Conservation (phyloP, 2,113 vertebrate genomes). For the Canis aureus region DNA sequence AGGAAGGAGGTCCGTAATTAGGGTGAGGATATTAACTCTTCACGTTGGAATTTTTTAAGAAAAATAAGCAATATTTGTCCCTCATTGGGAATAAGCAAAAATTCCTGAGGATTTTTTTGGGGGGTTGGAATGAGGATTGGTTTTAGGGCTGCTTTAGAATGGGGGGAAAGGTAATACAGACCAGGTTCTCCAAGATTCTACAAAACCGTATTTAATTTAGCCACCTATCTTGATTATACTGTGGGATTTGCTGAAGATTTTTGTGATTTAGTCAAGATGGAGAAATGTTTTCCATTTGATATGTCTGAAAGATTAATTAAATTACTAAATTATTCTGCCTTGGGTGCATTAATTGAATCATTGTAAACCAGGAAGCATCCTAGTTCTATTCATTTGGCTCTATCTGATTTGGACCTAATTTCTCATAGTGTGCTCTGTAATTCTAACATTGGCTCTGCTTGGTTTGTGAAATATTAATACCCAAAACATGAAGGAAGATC, state of each 20-base stretch:
- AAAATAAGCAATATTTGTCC: not conserved
- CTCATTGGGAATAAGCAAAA: not conserved
- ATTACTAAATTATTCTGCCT: not conserved
- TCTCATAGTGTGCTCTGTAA: not conserved
- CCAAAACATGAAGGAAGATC: not conserved
- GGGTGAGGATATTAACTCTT: not conserved
- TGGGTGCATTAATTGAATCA: slow-evolving; percentile 22
- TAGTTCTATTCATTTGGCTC: not conserved
- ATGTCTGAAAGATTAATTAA: not conserved
- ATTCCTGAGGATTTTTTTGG: not conserved
- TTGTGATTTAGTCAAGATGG: not conserved
- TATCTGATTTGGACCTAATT: not conserved
- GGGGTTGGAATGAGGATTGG: too few relatives aligned
- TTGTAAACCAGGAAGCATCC: not conserved
- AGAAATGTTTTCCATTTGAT: slow-evolving; percentile 11
- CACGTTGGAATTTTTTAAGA: not conserved
- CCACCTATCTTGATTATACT: not conserved
- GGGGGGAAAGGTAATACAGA: not conserved
- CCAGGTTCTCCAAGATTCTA: not conserved
- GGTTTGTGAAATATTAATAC: slow-evolving; percentile 49
- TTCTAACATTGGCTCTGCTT: slow-evolving; percentile 2
- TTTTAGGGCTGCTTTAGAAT: not conserved
- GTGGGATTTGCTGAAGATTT: not conserved
- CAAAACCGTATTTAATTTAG: not conserved
- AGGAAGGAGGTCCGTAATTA: not conserved